Evolutionary conservation across 2,888 invertebrate species (phyloP), one percentile per base, ranked within the genome.

Genomic region (Pollenia griseotomentosa): DNA sequence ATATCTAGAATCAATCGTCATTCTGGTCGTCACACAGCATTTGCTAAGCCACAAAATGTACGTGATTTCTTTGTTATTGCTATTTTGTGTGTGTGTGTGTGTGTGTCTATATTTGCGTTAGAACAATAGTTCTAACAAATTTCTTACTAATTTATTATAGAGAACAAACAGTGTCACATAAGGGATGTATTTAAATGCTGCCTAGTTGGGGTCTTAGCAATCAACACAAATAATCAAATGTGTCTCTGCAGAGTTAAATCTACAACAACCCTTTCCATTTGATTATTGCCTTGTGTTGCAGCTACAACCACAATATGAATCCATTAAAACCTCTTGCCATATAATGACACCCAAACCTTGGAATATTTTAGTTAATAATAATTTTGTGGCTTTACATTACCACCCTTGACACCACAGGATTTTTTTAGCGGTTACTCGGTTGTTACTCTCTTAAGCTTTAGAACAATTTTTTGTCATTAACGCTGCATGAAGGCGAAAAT

Each of bases 341-440:
- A 81, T 84, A 88, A 88, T 81, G 85, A 88, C 85, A 85, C 87
- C 88, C 83, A 75, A 70, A 82, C 73, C 81, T 65, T 11, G 66
- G 66, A 79, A 61, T 70, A 40, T 71, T 71, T 73, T 63, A 66
- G 87, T 84, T 79, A 87, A 84, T 89, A 88, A 88, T 89, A 87
- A 88, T 89, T 87, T 81, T 88, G 88, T 87, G 88, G 88, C 87
- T 89, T 89, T 88, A 55, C 83, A 80, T 5, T 40, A 46, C 57
- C 81, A 89, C 88, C 86, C 86, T 51, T 46, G 55, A 42, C 83
- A 71, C 88, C 85, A 61, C 88, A 83, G 85, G 87, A 85, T 77
- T 79, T 83, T n/a, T 82, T 33, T 33, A 33, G 33, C 33, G 33
- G 33, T 33, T 33, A 33, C 42, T 59, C 40, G 79, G 14, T 42